A percentile compares a stretch with the other conserved stretches of the same genome.
phyloP scores from a whole-genome alignment of 2,113 vertebrate genomes.

The Hemiprocne comata region DNA sequence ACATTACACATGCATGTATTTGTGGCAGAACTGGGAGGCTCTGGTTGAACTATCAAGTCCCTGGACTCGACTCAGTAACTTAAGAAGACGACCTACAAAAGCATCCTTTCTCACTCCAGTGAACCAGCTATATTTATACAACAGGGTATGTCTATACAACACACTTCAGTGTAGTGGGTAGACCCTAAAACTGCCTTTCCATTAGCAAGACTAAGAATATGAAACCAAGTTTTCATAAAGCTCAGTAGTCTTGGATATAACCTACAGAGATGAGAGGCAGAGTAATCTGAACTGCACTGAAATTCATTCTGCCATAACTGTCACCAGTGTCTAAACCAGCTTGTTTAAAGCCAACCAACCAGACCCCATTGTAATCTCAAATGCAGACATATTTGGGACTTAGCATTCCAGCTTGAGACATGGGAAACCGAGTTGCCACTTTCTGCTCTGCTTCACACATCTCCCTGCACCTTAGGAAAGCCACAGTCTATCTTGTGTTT shows the following conservation, averaged over 20 bases:
- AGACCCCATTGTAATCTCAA: neutral
- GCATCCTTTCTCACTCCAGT: neutral
- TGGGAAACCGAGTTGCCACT: neutral
- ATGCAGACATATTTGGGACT: neutral
- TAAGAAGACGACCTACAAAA: neutral
- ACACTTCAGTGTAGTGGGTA: neutral
- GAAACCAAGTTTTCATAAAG: neutral
- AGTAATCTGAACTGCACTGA: neutral
- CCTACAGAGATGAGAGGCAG: neutral
- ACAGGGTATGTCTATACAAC: neutral
- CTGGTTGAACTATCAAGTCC: neutral
- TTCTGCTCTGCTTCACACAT: neutral
- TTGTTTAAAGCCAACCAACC: neutral
- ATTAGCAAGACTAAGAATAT: neutral
- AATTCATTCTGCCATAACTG: neutral
- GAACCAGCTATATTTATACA: neutral
- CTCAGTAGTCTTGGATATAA: neutral
- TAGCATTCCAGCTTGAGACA: neutral
- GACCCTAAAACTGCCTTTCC: neutral
- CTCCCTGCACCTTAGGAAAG: neutral
- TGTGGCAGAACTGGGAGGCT: neutral
- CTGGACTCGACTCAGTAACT: neutral
- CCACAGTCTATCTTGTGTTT: neutral
- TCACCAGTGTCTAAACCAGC: neutral
- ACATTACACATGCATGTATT: neutral